These are phyloP conservation scores for Eleginops maclovinus DNA, from an alignment of 2,113 vertebrate species.

Conservation along the genomic window DNA sequence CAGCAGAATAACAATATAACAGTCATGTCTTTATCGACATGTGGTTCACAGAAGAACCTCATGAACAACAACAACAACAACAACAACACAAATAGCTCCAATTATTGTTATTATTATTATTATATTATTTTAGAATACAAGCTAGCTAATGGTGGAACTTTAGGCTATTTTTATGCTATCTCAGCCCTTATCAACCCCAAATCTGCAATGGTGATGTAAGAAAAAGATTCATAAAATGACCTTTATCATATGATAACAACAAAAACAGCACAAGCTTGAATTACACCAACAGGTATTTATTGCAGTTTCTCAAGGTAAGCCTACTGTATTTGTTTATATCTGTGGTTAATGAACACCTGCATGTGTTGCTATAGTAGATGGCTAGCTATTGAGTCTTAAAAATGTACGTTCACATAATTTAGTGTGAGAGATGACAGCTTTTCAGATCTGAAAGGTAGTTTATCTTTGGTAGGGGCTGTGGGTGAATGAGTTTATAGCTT, in stretches of 20 bases:
- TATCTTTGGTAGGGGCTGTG: background rate
- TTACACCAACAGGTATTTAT: background rate
- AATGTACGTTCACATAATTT: background rate
- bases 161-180: too few species aligned
- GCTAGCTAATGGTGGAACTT: too few species aligned
- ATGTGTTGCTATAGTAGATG: too few species aligned
- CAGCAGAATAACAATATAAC: background rate
- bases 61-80: too few species aligned
- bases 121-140: too few species aligned
- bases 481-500: background rate
- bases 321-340: background rate
- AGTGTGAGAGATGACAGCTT: background rate
- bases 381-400: too few species aligned
- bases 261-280: background rate
- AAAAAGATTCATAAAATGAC: background rate
- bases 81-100: too few species aligned
- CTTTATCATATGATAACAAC: background rate
- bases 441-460: background rate
- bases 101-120: too few species aligned
- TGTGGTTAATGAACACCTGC: background rate
- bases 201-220: background rate
- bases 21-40: too few species aligned
- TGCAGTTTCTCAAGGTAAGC: background rate
- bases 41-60: too few species aligned
- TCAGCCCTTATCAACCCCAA: background rate